Base-by-base conservation (phyloP, 2,888 invertebrate species). In the Chamaedrilus cognettii region DNA sequence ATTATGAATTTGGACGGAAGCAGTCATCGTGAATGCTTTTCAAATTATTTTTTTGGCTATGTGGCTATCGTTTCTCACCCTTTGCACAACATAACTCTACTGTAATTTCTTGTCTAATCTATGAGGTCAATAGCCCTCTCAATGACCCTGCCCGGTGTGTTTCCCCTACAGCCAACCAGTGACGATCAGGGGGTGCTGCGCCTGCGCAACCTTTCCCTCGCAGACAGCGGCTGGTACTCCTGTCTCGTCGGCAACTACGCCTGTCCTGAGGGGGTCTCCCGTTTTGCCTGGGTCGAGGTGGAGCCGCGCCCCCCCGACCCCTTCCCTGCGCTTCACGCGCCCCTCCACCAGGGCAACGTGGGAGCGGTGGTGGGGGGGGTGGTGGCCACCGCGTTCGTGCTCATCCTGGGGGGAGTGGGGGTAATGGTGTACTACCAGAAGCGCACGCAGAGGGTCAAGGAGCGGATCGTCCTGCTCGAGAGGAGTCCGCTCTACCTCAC, bases 201-300 rank as follows among this genome's bases (percentile, higher is more conserved):
- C 0, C 26, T 68, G 7, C 26, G 5, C n/a, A 65, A 65, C 35
- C 55, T 65, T 1, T 61, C 61, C 23, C 1, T 50, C 1, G 30
- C 15, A 3, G 68, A 68, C 52, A 28, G 61, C n/a, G 68, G 65
- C n/a, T 34, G 31, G 33, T 68, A 68, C 58, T 60, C 58, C 4
- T 65, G 65, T 34, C 23, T 33, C 3, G 57, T 58, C 15, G n/a
- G 2, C 32, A 65, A 62, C 42, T 50, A 23, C 35, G 1, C 35
- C 28, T 65, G 59, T 28, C 33, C 11, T 26, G 26, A 30, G 32
- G 35, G 59, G 28, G 62, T 62, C 31, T 7, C 42, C n/a, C 28
- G 51, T 2, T 28, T 42, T 51, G 62, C 62, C 30, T 62, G 51
- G 49, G 31, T 62, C 52, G 33, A 61, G 5, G 61, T 61, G 15